Evolutionary conservation across 2,888 invertebrate species (phyloP), one percentile per base, ranked within the genome.

Genomic region (Leptopilina myrica): DNA sequence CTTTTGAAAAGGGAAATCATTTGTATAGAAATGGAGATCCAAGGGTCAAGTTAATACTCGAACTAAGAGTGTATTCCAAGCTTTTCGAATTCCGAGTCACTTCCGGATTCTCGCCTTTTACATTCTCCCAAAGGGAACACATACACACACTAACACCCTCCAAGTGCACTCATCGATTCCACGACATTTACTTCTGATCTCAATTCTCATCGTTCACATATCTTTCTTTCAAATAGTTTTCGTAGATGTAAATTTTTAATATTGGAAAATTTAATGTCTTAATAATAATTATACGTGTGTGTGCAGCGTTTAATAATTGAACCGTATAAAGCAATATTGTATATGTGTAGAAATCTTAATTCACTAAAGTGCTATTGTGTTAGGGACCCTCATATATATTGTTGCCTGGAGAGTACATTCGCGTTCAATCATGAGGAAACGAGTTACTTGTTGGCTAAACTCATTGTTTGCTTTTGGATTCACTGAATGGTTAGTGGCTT

Each of bases 161-260:
- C 6, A 83, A 84, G 82, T 85, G 83, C 84, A 83, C 86, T 84
- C 83, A 79, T 90, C 88, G 87, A 90, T 91, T 91, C 90, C 90
- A 84, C 87, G 85, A 88, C 90, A 89, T 90, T 90, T 89, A 87
- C 86, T 86, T 20, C 20, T 20, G 20, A 20, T 33, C 4, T 33
- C 33, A 33, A 20, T 20, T 33, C 33, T 33, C 33, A 33, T 20
- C 20, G 1, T 20, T 20, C 20, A 20, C 20, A 20, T 20, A 20
- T 20, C 20, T 20, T 20, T 20, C 20, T 20, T 20, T 20, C 20
- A 20, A 20, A 20, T 20, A 20, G 20, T 20, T 20, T 20, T 20
- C n/a, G n/a, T n/a, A n/a, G n/a, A n/a, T n/a, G n/a, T n/a, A n/a
- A n/a, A n/a, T n/a, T n/a, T n/a, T n/a, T n/a, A n/a, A n/a, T n/a